Evolutionary conservation across 2,113 vertebrate species (phyloP), one percentile per base, ranked within the genome.

Genomic region (Falco punctatus): DNA sequence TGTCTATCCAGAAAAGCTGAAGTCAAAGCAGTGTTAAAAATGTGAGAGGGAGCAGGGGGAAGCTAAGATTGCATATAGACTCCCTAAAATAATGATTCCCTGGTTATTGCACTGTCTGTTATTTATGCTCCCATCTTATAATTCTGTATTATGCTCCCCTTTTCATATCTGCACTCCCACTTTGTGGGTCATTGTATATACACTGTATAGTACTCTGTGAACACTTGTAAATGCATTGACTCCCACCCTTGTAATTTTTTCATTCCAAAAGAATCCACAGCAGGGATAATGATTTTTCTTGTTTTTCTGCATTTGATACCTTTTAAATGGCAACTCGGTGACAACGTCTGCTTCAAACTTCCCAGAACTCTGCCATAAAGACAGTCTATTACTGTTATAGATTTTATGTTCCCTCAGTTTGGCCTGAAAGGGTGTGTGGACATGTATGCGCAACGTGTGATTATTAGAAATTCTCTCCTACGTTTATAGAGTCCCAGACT

Each of bases 331-430:
- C 42, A 82, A 62, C 57, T 81, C 55, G 62, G 78, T 91, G 91
- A 91, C 91, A 82, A 58, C 22, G 62, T 62, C 46, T 91, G 78
- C 87, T 83, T 96, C 78, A 90, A 91, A 96, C 84, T 95, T 95
- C 71, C 58, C 51, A 88, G 74, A 95, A 44, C 48, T 87, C 87
- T 82, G 54, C 49, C 75, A 55, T 91, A 74, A 72, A 70, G 79
- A 62, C 21, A 90, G 55, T 44, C 70, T 90, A 58, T 90, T 92
- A 80, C 54, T 80, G 81, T 32, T 91, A 84, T 57, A 75, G 94
- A 80, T 96, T 91, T 92, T 89, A 38, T 77, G 67, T 90, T 91
- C 81, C 13, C 61, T 59, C 54, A 24, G 54, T 79, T 94, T 90
- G 79, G 74, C 92, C 46, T 91, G 84, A 85, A 88, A 80, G 78